A percentile compares a stretch with the other conserved stretches of the same genome.
These are phyloP conservation scores for Apis laboriosa DNA, from an alignment of 1,140 invertebrate genomes.

Conservation along the genomic window DNA sequence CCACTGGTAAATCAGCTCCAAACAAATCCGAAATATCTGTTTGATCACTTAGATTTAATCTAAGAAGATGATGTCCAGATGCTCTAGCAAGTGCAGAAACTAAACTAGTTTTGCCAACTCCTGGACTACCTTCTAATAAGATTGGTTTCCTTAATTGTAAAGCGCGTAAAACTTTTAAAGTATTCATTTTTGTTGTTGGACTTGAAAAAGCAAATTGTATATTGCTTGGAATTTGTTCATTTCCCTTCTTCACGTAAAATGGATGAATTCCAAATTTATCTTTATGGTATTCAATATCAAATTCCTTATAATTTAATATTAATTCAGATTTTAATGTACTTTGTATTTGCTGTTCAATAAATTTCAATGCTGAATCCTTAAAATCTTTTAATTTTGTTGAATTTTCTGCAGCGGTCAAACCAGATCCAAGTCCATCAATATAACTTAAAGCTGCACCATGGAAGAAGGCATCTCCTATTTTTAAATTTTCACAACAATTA, in stretches of 20 bases:
- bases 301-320: constrained; percentile 33
- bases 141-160: constrained; percentile 95
- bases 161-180: constrained; percentile 91
- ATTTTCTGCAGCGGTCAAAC: constrained; percentile 84
- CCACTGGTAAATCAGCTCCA: constrained; percentile 97
- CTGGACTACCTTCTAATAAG: constrained; percentile 97
- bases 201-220: constrained; percentile 87
- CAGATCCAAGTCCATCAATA: constrained; percentile 92
- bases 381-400: constrained; percentile 79
- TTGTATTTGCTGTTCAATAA: constrained; percentile 81
- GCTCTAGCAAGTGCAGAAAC: constrained; percentile 94
- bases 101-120: constrained; percentile 98
- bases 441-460: constrained; percentile 96
- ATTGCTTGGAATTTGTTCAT: constrained; percentile 58
- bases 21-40: constrained; percentile 99
- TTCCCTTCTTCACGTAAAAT: constrained; percentile 85
- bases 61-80: constrained; percentile 90
- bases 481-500: constrained; percentile 82
- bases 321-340: constrained; percentile 49
- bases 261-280: constrained; percentile 86
- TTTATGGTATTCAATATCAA: constrained; percentile 25
- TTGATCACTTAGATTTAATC: constrained; percentile 99
- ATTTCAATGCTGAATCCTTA: constrained; percentile 79
- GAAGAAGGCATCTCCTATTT: constrained; percentile 86
- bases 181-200: constrained; percentile 92